Evolutionary conservation across 2,888 invertebrate species (phyloP).

Genomic region (Tenthredo scrophulariae): DNA sequence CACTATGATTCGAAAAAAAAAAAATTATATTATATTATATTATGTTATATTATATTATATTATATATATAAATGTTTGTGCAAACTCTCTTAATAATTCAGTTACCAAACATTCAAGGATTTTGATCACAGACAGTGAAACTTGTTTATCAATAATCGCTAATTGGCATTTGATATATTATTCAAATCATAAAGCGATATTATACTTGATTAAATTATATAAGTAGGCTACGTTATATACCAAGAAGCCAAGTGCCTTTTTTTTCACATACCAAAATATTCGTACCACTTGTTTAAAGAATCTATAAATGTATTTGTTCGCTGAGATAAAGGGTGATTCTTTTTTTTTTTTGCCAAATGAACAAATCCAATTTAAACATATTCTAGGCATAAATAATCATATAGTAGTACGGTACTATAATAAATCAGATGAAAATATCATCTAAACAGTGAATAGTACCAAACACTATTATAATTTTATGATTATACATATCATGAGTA

Average conservation of each 20-base stretch:
- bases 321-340: neutral
- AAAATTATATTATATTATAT: slow-evolving; percentile 2
- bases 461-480: neutral
- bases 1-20: neutral
- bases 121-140: slow-evolving; percentile 32
- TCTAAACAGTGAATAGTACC: neutral
- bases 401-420: neutral
- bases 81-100: slow-evolving; percentile 17
- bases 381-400: neutral
- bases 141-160: neutral
- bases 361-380: neutral
- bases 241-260: slow-evolving; percentile 26
- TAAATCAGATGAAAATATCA: slow-evolving; percentile 10
- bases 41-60: too few relatives aligned
- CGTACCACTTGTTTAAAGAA: neutral
- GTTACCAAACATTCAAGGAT: neutral
- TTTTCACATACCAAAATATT: slow-evolving; percentile 13
- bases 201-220: slow-evolving; percentile 14
- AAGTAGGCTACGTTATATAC: slow-evolving; percentile 28
- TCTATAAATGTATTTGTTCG: neutral
- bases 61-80: neutral
- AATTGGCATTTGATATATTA: neutral
- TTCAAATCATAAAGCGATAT: slow-evolving; percentile 13
- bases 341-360: neutral
- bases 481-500: neutral